phyloP scores from a whole-genome alignment of 2,888 invertebrate genomes.

The Chironomus riparius region DNA sequence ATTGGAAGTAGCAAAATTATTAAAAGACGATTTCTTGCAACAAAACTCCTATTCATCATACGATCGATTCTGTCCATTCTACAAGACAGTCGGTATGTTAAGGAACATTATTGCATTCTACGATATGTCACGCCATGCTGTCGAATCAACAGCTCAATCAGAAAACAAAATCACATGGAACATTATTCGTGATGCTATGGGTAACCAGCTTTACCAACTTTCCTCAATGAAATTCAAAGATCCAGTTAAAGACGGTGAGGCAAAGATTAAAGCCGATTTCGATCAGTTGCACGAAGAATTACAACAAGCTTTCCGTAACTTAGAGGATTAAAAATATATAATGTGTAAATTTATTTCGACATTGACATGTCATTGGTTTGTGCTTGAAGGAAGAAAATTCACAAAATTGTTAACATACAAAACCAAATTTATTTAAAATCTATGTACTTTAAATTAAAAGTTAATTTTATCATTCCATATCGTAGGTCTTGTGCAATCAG shows the following conservation, averaged over 20 bases:
- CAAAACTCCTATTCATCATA: conserved; percentile 96
- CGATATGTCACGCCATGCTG: conserved; percentile 95
- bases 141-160: conserved; percentile 95
- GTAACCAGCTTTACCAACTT: conserved; percentile 89
- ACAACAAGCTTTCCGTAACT: conserved; percentile 93
- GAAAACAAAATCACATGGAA: conserved; percentile 99
- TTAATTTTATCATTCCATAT: neutral
- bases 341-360: neutral
- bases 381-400: neutral
- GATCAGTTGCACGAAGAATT: conserved; percentile 96
- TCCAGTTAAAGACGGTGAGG: conserved; percentile 96
- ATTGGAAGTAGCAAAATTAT: conserved; percentile 92
- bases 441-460: neutral
- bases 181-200: conserved; percentile 95
- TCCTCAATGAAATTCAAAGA: conserved; percentile 99
- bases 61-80: conserved; percentile 98
- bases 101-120: conserved; percentile 97
- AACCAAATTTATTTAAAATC: neutral
- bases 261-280: conserved; percentile 92
- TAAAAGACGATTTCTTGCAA: conserved; percentile 99
- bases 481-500: too few relatives aligned
- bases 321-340: conserved; percentile 80
- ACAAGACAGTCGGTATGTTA: conserved; percentile 99
- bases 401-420: neutral
- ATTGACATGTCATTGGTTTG: neutral